A percentile compares a stretch with the other conserved stretches of the same genome.
These are phyloP conservation scores for Pollenia labialis DNA, from an alignment of 2,888 invertebrate genomes.

Conservation along the genomic window DNA sequence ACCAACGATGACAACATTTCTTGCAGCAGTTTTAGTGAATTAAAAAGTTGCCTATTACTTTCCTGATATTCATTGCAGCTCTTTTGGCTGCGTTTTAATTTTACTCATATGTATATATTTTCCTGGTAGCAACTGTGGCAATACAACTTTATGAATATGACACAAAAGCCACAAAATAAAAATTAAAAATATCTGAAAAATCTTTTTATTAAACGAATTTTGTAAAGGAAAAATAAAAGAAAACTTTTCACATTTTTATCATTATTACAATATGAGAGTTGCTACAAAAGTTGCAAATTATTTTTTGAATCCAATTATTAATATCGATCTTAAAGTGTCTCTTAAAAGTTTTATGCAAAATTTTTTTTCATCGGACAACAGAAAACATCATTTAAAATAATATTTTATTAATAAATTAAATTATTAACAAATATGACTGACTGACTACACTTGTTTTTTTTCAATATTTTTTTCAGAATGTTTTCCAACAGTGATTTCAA, in stretches of 20 bases:
- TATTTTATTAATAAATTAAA: not conserved
- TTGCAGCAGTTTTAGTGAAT: not conserved
- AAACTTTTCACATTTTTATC: too few species aligned
- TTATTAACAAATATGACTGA: too few species aligned
- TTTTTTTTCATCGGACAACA: not conserved
- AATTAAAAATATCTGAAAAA: too few species aligned
- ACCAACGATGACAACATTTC: too few species aligned
- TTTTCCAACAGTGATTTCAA: conserved; percentile 2
- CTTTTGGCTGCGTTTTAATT: not conserved
- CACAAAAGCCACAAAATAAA: too few species aligned
- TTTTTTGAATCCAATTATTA: not conserved
- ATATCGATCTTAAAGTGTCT: conserved; percentile 6
- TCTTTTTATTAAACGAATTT: too few species aligned
- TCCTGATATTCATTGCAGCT: not conserved
- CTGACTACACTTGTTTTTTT: too few species aligned
- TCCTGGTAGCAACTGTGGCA: not conserved
- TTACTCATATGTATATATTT: not conserved
- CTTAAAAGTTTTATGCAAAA: not conserved
- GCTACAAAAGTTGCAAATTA: too few species aligned
- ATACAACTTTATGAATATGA: too few species aligned
- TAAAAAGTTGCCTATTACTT: not conserved
- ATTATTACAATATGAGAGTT: too few species aligned
- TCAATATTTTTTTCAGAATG: not conserved
- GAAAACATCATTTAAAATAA: not conserved
- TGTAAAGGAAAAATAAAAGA: too few species aligned